phyloP scores from a whole-genome alignment of 2,797 vertebrate genomes.

The Molossus molossus region DNA sequence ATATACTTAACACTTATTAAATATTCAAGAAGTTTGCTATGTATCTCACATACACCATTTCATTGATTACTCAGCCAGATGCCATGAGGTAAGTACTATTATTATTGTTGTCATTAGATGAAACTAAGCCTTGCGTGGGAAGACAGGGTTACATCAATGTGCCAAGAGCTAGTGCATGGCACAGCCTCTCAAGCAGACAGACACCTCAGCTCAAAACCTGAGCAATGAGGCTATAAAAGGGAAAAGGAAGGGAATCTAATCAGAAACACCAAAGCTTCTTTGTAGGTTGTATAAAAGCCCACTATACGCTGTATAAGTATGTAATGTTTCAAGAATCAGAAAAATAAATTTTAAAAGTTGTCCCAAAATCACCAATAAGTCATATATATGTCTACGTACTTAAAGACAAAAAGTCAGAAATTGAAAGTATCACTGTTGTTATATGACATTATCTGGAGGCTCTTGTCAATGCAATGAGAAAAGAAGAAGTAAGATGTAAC shows the following conservation, averaged over 20 bases:
- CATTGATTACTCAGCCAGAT: not conserved
- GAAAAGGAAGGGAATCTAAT: not conserved
- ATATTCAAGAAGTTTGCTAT: not conserved
- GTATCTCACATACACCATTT: not conserved
- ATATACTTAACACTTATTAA: constrained; percentile 9
- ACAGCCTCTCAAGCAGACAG: not conserved
- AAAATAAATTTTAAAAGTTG: constrained; percentile 32
- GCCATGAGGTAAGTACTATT: not conserved
- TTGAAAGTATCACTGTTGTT: not conserved
- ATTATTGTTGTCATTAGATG: not conserved
- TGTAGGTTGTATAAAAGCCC: not conserved
- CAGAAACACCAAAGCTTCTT: not conserved
- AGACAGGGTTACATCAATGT: not conserved
- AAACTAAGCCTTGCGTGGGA: not conserved
- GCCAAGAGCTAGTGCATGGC: not conserved
- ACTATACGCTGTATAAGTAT: not conserved
- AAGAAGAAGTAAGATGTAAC: not conserved
- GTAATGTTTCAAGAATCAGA: constrained; percentile 60
- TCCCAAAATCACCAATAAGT: not conserved
- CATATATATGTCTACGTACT: not conserved
- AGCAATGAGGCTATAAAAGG: not conserved
- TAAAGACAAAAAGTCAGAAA: constrained; percentile 24
- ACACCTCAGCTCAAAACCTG: not conserved
- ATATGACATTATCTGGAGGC: not conserved
- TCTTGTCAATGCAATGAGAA: constrained; percentile 18